These are phyloP conservation scores for Notiomystis cincta DNA, from an alignment of 2,113 vertebrate genomes.

Conservation along the genomic window DNA sequence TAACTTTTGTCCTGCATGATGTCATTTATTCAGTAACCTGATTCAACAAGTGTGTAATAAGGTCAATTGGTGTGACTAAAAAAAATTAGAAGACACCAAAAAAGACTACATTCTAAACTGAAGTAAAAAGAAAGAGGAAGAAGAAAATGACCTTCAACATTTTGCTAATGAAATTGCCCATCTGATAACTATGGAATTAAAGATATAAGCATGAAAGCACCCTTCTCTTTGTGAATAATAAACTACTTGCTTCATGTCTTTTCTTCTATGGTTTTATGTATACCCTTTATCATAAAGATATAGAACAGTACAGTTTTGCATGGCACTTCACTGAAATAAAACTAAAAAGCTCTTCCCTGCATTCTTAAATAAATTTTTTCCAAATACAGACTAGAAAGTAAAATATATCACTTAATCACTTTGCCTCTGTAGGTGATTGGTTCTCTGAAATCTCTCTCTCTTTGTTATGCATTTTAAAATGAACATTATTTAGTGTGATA, in stretches of 20 bases:
- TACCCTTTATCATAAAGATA: not conserved
- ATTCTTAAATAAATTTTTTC: not conserved
- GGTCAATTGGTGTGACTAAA: not conserved
- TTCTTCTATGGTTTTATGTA: not conserved
- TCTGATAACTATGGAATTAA: not conserved
- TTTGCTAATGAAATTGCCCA: not conserved
- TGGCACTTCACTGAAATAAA: not conserved
- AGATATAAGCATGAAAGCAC: not conserved
- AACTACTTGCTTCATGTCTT: not conserved
- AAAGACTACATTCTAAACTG: not conserved
- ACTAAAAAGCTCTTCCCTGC: not conserved
- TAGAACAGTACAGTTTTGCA: not conserved
- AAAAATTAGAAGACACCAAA: not conserved
- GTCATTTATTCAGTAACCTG: constrained; percentile 6
- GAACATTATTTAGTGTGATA: not conserved
- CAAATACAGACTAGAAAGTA: not conserved
- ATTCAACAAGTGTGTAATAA: constrained; percentile 3
- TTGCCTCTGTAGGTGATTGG: not conserved
- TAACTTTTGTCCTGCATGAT: constrained; percentile 9
- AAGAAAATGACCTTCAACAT: not conserved
- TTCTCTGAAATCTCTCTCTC: not conserved
- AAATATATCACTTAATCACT: not conserved
- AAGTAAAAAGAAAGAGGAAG: not conserved
- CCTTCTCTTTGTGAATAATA: not conserved
- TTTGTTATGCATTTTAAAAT: not conserved